Base-by-base conservation (phyloP, 2,113 vertebrate genomes). In the Hyla sarda region DNA sequence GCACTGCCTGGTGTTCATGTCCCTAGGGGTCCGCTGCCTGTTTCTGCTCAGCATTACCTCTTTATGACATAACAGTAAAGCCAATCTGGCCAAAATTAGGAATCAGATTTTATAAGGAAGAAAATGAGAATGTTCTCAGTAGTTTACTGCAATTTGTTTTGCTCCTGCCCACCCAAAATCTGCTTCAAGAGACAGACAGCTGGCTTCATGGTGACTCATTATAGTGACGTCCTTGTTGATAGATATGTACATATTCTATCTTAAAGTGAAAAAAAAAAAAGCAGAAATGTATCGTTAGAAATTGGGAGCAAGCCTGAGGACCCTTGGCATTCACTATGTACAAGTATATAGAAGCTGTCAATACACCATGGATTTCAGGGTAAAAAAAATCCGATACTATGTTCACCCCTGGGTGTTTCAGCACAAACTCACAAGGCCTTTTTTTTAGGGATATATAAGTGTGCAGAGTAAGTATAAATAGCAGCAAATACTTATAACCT, bases 111-210 rank as follows among this genome's bases (percentile, higher is more conserved):
- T 21, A 71, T 2, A 23, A 19, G 67, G 34, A 41, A 23, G 17
- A 71, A 71, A 50, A 76, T 50, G 23, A 52, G 28, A 50, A 76
- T 28, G 34, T 71, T 76, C 74, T 50, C 45, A 50, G 13, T 30
- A 6, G 13, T 52, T 50, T 17, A 19, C 4, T 50, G 74, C 16
- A 76, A 25, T 76, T 47, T 30, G 67, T 71, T 71, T 50, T 76
- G n/a, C n/a, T 52, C 2, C 23, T 76, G 74, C 74, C 74, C 41
- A 52, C 48, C 45, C 45, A 16, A 76, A 52, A 50, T 47, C 74
- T 52, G 48, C 45, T 76, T n/a, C 74, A 25, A 76, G 25, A 30
- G 74, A 52, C 45, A 58, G 56, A 54, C 56, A 54, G 56, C 52
- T 79, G n/a, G 52, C 52, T 21, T n/a, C 25, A 21, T 21, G 5